phyloP scores from a whole-genome alignment of 2,113 vertebrate species.

The Ammospiza nelsoni region DNA sequence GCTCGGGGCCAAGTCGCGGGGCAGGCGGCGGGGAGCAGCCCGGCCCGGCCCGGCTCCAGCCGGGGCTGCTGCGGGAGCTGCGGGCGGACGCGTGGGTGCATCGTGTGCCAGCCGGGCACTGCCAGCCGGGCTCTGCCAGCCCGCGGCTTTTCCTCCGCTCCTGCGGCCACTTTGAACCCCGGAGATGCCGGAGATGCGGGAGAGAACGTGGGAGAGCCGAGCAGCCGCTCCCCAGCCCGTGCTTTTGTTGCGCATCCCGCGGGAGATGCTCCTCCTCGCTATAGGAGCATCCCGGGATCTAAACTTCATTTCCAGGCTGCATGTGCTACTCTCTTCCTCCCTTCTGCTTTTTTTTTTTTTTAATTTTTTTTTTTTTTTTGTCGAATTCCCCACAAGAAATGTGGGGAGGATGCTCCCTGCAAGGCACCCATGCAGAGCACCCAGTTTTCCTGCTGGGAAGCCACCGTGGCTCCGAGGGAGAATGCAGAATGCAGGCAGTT shows the following conservation, averaged over 20 bases:
- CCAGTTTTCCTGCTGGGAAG: background rate
- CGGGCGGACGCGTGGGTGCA: background rate
- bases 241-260: background rate
- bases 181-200: background rate
- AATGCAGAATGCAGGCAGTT: background rate
- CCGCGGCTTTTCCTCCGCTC: background rate
- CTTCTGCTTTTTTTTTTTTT: background rate
- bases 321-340: background rate
- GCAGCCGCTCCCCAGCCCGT: background rate
- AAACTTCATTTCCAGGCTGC: rapidly evolving
- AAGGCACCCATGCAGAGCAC: background rate
- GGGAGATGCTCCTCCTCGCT: rapidly evolving
- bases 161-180: background rate
- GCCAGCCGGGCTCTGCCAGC: background rate
- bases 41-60: slow-evolving; percentile 10
- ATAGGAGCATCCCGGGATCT: background rate
- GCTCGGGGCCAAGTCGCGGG: slow-evolving; percentile 46
- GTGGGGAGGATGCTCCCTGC: background rate
- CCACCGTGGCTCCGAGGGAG: background rate
- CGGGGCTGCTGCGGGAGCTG: slow-evolving; percentile 22
- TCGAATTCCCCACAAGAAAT: background rate
- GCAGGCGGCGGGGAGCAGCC: background rate
- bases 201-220: too few relatives aligned
- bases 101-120: background rate
- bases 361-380: background rate